phyloP scores from a whole-genome alignment of 2,113 vertebrate species.

The Brachyistius frenatus region DNA sequence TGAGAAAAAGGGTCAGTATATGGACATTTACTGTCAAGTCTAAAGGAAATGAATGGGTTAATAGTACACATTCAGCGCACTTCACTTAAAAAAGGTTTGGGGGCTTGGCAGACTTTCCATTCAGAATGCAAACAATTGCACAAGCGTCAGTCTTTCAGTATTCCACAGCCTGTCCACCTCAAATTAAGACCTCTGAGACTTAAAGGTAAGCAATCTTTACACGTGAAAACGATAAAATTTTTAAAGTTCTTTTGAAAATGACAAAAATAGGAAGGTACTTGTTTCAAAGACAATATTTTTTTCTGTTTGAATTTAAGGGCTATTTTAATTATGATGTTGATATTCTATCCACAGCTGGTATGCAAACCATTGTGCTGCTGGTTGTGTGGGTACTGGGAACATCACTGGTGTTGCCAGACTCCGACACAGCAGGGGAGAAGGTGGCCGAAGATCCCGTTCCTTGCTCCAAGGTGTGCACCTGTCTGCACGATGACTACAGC shows the following conservation, averaged over 20 bases:
- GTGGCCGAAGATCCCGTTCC: constrained; percentile 64
- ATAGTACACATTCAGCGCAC: constrained; percentile 60
- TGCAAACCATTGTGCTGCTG: constrained; percentile 78
- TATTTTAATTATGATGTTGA: constrained; percentile 4
- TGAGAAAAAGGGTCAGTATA: neutral
- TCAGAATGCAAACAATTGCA: constrained; percentile 74
- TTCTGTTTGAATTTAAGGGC: neutral
- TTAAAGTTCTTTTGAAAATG: neutral
- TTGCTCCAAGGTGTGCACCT: constrained; percentile 89
- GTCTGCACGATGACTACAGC: constrained; percentile 87
- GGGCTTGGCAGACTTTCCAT: constrained; percentile 68
- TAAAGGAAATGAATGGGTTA: constrained; percentile 81
- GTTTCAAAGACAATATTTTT: neutral
- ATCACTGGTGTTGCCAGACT: constrained; percentile 75
- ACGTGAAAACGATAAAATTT: neutral
- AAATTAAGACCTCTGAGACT: constrained; percentile 59
- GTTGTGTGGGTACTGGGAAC: constrained; percentile 78
- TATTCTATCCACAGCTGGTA: constrained; percentile 68
- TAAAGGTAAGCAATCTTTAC: constrained; percentile 69
- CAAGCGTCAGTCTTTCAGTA: constrained; percentile 69
- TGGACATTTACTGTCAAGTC: constrained; percentile 1
- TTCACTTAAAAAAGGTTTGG: constrained; percentile 38
- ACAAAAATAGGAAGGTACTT: neutral
- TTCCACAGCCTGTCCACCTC: constrained; percentile 51
- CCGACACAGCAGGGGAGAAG: constrained; percentile 64